Evolutionary conservation across 2,888 invertebrate genomes (phyloP).

Genomic region (Anorthoa munda): DNA sequence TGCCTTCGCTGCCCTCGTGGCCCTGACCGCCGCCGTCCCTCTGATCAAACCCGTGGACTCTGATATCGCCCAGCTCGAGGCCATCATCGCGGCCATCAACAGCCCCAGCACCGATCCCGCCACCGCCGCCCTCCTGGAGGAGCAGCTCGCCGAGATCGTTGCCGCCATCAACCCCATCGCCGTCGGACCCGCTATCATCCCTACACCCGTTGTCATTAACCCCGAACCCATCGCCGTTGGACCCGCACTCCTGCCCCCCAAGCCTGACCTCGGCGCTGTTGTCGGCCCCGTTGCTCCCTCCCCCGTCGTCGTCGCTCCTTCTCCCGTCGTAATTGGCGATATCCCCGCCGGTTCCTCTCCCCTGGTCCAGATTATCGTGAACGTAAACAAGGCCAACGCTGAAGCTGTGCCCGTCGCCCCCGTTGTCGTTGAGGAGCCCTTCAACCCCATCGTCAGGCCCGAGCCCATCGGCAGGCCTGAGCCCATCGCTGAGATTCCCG

Average conservation of each 20-base stretch:
- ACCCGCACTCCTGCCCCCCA: slow-evolving; percentile 63
- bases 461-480: slow-evolving; percentile 2
- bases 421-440: slow-evolving; percentile 4
- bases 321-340: slow-evolving; percentile 53
- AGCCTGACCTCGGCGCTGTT: slow-evolving; percentile 51
- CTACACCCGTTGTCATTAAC: slow-evolving; percentile 28
- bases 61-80: slow-evolving; percentile 66
- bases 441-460: slow-evolving; percentile 21
- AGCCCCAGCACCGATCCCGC: slow-evolving; percentile 80
- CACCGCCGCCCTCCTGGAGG: slow-evolving; percentile 74
- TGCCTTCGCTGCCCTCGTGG: slow-evolving; percentile 76
- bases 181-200: slow-evolving; percentile 64
- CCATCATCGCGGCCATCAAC: slow-evolving; percentile 77
- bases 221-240: slow-evolving; percentile 61
- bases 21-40: slow-evolving; percentile 73
- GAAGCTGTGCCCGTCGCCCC: slow-evolving; percentile 29
- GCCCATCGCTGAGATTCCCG: slow-evolving; percentile 10
- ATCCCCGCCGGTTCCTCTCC: slow-evolving; percentile 54
- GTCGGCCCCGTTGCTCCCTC: slow-evolving; percentile 35
- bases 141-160: slow-evolving; percentile 71
- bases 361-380: slow-evolving; percentile 75
- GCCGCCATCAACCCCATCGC: slow-evolving; percentile 60
- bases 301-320: slow-evolving; percentile 28
- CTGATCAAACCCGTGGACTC: slow-evolving; percentile 62
- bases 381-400: slow-evolving; percentile 66